Base-by-base conservation (phyloP, 2,888 invertebrate species). In the Sturmia bella region DNA sequence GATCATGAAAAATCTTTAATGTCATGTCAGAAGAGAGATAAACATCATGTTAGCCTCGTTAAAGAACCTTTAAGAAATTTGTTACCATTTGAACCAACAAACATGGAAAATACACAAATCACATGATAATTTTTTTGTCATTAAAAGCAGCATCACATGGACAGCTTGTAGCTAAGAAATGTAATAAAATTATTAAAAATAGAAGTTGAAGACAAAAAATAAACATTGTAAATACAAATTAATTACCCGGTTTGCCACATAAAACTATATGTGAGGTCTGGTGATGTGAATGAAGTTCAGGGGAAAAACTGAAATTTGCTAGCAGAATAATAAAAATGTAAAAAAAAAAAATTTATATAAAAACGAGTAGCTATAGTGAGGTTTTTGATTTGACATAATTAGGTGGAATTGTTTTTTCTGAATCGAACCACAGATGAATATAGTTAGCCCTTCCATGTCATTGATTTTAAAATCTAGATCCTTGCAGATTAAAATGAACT, bases 1-100 rank as follows among this genome's bases (percentile, higher is more conserved):
- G 82, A 78, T 82, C 70, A 74, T 82, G 82, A 82, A 82, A 70
- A 70, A 78, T 78, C 74, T 78, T 6, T 61, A 59, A 75, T 64
- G 70, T 78, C 82, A 70, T 61, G 69, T 74, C 37, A 74, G n/a
- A n/a, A 59, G 27, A 6, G 45, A 70, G 82, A 78, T 82, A 82
- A 82, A 39, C 57, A 82, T 82, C 78, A 66, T 66, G 54, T 66
- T 78, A 64, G 78, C 24, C 81, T 77, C 69, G 69, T 77, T 77
- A 64, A 69, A 32, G 59, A 78, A 78, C 50, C 56, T 57, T 57
- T 50, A 72, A 64, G 43, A 54, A 70, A 66, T 56, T 77, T 54
- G 59, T 76, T 43, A 52, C 19, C 57, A 54, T 76, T 61, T 54
- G 13, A 1, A 50, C 13, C 17, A 27, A 19, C 13, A 45, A 45